Evolutionary conservation across 2,888 invertebrate species (phyloP).

Genomic region (Rhabditophanes sp.): DNA sequence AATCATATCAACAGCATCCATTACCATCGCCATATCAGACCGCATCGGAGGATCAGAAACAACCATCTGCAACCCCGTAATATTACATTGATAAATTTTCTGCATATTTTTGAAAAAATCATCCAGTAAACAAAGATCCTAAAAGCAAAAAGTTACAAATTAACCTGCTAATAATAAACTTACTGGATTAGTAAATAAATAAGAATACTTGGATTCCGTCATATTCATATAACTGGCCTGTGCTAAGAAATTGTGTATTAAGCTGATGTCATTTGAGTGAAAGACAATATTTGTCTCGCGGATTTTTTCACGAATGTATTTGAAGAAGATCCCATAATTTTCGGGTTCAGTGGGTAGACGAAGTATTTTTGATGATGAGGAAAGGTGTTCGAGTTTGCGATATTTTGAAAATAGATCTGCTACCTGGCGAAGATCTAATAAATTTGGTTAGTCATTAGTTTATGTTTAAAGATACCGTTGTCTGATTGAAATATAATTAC

Average conservation of each 20-base stretch:
- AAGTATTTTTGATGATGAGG: conserved; percentile 11
- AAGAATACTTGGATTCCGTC: conserved; percentile 35
- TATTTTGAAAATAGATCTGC: conserved; percentile 18
- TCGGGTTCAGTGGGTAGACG: conserved; percentile 23
- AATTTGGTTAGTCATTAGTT: not conserved
- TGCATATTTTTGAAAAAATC: conserved; percentile 26
- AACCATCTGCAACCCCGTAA: conserved; percentile 37
- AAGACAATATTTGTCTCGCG: conserved; percentile 37
- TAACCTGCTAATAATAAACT: conserved; percentile 2
- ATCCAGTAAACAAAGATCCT: conserved; percentile 37
- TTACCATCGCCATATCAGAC: conserved; percentile 32
- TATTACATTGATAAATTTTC: conserved; percentile 33
- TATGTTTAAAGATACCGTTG: conserved; percentile 9
- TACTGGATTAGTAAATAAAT: conserved; percentile 36
- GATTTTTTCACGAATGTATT: conserved; percentile 27
- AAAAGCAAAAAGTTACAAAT: conserved; percentile 3
- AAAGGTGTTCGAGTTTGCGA: conserved; percentile 10
- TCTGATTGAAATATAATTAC: conserved; percentile 16
- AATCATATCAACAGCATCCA: conserved; percentile 28
- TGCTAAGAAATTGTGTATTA: conserved; percentile 27
- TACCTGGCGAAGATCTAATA: conserved; percentile 12
- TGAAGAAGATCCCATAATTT: conserved; percentile 31
- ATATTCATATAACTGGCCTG: conserved; percentile 32
- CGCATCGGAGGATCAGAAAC: conserved; percentile 31
- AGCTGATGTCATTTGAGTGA: conserved; percentile 34